Conservation (phyloP, 2,797 vertebrate species). For the Pangasius mekongensis region DNA sequence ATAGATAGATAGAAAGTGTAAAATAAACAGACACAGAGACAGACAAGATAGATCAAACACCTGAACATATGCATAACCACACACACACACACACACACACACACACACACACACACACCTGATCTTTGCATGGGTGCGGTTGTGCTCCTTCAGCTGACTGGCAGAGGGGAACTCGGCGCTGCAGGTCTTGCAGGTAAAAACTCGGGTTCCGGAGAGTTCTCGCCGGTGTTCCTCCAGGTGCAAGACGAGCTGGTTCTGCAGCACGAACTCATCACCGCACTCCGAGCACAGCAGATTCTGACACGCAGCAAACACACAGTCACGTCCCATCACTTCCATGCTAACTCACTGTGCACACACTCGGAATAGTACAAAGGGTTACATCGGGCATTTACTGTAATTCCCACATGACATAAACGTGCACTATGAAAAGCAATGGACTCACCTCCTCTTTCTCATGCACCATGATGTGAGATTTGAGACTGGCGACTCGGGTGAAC, state of each 20-base stretch:
- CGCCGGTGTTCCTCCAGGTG: slow-evolving; percentile 96
- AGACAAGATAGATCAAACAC: background rate
- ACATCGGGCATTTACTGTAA: background rate
- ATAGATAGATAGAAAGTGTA: background rate
- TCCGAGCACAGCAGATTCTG: slow-evolving; percentile 95
- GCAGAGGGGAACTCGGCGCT: slow-evolving; percentile 86
- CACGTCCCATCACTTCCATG: background rate
- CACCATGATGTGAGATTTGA: slow-evolving; percentile 97
- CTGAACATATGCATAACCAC: background rate
- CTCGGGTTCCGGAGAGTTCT: slow-evolving; percentile 84
- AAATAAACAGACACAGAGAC: background rate
- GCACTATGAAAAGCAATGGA: background rate
- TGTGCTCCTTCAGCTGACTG: slow-evolving; percentile 89
- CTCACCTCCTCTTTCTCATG: slow-evolving; percentile 97
- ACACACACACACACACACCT: slow-evolving; percentile 72
- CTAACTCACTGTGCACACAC: background rate
- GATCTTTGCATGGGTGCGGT: slow-evolving; percentile 89
- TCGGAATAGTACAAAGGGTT: background rate
- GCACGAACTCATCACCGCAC: slow-evolving; percentile 96
- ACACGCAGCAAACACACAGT: background rate
- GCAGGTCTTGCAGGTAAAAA: slow-evolving; percentile 88
- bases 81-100: background rate
- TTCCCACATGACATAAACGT: no score
- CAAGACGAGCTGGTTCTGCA: slow-evolving; percentile 91
- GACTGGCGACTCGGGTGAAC: slow-evolving; percentile 95